Evolutionary conservation across 2,113 vertebrate species (phyloP).

Genomic region (Toxotes chatareus): DNA sequence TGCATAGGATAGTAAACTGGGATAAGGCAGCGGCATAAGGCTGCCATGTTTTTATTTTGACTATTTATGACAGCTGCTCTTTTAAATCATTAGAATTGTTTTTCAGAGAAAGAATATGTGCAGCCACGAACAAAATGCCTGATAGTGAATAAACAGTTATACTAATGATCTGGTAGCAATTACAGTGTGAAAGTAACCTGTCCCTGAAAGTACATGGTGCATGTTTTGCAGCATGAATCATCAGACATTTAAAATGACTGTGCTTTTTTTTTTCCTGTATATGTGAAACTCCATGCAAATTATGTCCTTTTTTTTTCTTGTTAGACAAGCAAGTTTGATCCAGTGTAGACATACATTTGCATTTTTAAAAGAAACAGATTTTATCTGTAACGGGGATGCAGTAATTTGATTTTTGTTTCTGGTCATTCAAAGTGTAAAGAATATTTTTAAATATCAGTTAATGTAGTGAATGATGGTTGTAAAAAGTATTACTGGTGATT

Average conservation of each 20-base stretch:
- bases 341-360: neutral
- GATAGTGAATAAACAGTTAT: neutral
- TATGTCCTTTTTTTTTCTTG: neutral
- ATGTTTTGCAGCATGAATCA: neutral
- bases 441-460: neutral
- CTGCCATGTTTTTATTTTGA: too few relatives aligned
- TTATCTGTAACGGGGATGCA: neutral
- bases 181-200: neutral
- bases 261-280: neutral
- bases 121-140: neutral
- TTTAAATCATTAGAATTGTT: neutral
- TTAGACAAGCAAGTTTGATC: neutral
- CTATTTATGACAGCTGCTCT: neutral
- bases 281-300: neutral
- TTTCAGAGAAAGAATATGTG: neutral
- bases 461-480: neutral
- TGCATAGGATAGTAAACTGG: neutral
- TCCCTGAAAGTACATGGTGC: neutral
- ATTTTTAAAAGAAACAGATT: neutral
- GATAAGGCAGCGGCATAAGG: neutral
- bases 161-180: neutral
- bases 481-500: neutral
- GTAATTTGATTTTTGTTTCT: neutral
- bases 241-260: neutral
- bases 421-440: neutral